Evolutionary conservation across 1,140 invertebrate genomes (phyloP).

Genomic region (Hermatobates lingyangjiaoensis): DNA sequence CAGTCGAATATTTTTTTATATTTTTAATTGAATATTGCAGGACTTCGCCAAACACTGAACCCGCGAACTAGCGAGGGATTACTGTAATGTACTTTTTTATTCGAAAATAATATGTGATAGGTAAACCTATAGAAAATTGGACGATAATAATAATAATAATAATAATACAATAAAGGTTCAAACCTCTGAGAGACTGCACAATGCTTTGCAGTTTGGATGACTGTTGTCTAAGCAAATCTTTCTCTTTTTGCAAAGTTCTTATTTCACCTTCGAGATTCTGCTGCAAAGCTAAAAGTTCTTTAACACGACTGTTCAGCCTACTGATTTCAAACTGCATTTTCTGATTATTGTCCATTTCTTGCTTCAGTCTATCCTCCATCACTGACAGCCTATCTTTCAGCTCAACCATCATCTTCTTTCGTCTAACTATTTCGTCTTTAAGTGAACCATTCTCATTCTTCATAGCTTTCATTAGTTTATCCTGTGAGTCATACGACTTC

Average conservation of each 20-base stretch:
- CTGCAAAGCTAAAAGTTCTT: background rate
- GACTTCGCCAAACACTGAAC: too few relatives aligned
- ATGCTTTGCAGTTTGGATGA: constrained; percentile 3
- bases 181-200: too few relatives aligned
- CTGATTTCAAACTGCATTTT: background rate
- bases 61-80: too few relatives aligned
- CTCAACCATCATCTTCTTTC: background rate
- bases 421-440: constrained; percentile 5
- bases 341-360: background rate
- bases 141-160: too few relatives aligned
- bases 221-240: background rate
- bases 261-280: background rate
- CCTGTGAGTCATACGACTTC: background rate
- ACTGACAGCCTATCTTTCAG: background rate
- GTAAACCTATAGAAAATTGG: too few relatives aligned
- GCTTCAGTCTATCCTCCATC: background rate
- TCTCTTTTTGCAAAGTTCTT: constrained; percentile 1
- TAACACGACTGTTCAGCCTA: background rate
- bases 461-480: background rate
- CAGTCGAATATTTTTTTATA: too few relatives aligned
- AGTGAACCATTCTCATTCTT: background rate
- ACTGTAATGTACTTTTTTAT: too few relatives aligned
- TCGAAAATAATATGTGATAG: too few relatives aligned
- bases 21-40: too few relatives aligned
- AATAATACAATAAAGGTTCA: too few relatives aligned